Conservation (phyloP, 2,113 vertebrate genomes). For the Mormoops blainvillei region DNA sequence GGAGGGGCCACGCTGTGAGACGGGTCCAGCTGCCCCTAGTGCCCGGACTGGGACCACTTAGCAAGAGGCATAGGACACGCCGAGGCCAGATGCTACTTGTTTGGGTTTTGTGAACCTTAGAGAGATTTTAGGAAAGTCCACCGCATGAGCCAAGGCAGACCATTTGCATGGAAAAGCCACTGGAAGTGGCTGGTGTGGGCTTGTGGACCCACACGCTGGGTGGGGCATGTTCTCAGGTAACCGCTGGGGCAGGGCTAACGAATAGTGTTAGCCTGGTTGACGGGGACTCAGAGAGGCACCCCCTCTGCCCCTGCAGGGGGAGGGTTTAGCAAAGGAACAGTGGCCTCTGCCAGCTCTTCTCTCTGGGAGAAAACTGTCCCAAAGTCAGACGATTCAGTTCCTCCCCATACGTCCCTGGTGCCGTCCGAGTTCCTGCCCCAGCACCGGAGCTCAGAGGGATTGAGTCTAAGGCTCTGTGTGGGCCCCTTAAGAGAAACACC, state of each 20-base stretch:
- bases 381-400: neutral
- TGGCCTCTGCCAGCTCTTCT: neutral
- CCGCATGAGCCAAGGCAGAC: neutral
- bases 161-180: neutral
- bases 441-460: too few relatives aligned
- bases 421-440: neutral
- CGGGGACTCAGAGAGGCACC: neutral
- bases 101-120: neutral
- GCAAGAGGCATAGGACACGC: neutral
- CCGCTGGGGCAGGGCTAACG: neutral
- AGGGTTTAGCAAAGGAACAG: neutral
- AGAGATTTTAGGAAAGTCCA: neutral
- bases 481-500: neutral
- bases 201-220: neutral
- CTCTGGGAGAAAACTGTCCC: neutral
- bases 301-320: neutral
- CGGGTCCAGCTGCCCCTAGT: neutral
- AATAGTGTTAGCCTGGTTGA: neutral
- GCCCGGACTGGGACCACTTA: neutral
- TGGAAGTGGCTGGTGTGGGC: neutral
- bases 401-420: neutral
- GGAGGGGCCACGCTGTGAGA: neutral
- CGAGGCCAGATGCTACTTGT: neutral
- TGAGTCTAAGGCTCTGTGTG: too few relatives aligned
- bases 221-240: neutral